Base-by-base conservation (phyloP, 2,113 vertebrate species). In the Poeciliopsis retropinna region DNA sequence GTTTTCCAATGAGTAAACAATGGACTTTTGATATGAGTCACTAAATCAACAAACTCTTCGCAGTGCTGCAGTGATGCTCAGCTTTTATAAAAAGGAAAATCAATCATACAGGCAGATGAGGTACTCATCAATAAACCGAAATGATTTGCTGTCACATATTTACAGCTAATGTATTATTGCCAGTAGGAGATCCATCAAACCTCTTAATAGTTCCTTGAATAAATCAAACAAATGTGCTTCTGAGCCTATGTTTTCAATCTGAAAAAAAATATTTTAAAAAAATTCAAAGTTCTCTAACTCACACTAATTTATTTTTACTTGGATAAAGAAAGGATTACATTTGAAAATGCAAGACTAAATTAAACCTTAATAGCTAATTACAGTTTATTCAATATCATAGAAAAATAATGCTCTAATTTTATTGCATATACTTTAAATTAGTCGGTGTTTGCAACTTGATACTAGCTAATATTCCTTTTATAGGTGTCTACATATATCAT, bases 1-100 rank as follows among this genome's bases (percentile, higher is more conserved):
- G 31, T 60, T 60, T 72, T 69, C 28, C 32, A 70, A 61, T 81
- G 66, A 82, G 62, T 68, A 62, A 73, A 83, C 60, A 51, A 28
- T 25, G 19, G 44, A 60, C 60, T 76, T 82, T 72, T 67, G 9
- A 44, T 74, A 70, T 70, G 62, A 89, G 74, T 81, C 15, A n/a
- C 61, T 19, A 27, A 32, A 67, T 83, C 31, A 47, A 75, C 70
- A 68, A 34, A 51, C 47, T n/a, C 29, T 60, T 13, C 60, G 64
- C 61, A 57, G 72, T 61, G 77, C 66, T 69, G 37, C 41, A 5
- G 13, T 60, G 67, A 82, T 28, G 34, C 70, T 74, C 22, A 76
- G 60, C 44, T 44, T 41, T 75, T 44, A 32, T 10, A 13, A 54
- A 67, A 72, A 64, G 37, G 37, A 80, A 62, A 67, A 81, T 17